These are phyloP conservation scores for Zygogramma bicolorata DNA, from an alignment of 2,888 invertebrate species.

Conservation along the genomic window DNA sequence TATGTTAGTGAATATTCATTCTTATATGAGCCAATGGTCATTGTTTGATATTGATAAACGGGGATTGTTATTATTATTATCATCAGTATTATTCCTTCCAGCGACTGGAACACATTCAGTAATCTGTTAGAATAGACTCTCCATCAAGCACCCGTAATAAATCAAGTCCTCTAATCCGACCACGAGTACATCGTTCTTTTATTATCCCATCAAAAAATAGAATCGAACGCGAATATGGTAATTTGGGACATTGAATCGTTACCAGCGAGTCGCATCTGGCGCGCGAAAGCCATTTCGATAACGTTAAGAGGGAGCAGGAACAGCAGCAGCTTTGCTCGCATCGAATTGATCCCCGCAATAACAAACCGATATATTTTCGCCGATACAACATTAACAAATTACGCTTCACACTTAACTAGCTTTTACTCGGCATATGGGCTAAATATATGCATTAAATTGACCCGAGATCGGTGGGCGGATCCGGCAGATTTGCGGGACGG, in stretches of 20 bases:
- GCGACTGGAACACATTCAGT: not conserved
- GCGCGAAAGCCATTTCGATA: slow-evolving; percentile 53
- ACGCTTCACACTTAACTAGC: slow-evolving; percentile 63
- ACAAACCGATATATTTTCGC: slow-evolving; percentile 61
- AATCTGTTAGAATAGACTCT: not conserved
- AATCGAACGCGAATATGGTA: slow-evolving; percentile 56
- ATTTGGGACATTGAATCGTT: slow-evolving; percentile 59
- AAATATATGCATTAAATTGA: slow-evolving; percentile 66
- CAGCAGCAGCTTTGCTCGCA: slow-evolving; percentile 45
- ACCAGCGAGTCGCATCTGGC: slow-evolving; percentile 61
- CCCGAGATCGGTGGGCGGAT: slow-evolving; percentile 61
- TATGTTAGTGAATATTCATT: no score
- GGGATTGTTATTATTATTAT: no score
- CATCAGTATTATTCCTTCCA: not conserved
- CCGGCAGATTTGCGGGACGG: slow-evolving; percentile 36
- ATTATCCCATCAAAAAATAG: slow-evolving; percentile 52
- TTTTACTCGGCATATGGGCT: slow-evolving; percentile 64
- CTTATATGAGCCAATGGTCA: no score
- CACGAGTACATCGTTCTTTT: slow-evolving; percentile 44
- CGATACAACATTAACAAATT: slow-evolving; percentile 64
- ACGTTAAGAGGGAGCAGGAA: slow-evolving; percentile 52
- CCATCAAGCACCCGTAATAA: slow-evolving; percentile 18
- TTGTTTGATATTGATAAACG: no score
- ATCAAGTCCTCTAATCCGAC: slow-evolving; percentile 33
- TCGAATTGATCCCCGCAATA: slow-evolving; percentile 63